phyloP scores from a whole-genome alignment of 1,140 invertebrate species.

The Ruditapes philippinarum region DNA sequence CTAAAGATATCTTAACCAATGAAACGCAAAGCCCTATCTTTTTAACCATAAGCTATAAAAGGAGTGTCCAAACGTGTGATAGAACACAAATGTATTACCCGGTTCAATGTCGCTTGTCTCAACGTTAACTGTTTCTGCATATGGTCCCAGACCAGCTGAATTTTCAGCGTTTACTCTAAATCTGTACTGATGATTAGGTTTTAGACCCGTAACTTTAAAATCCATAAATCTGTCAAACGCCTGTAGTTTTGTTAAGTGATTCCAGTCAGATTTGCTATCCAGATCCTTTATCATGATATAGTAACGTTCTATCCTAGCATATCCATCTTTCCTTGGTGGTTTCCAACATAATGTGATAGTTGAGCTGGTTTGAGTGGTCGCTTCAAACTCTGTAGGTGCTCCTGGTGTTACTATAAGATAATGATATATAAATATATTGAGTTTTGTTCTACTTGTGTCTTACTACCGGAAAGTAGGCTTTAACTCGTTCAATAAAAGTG shows the following conservation, averaged over 20 bases:
- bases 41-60: too few species aligned
- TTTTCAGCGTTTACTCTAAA: constrained; percentile 53
- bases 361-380: constrained; percentile 9
- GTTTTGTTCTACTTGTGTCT: too few species aligned
- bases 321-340: constrained; percentile 33
- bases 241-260: neutral
- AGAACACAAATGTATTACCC: neutral
- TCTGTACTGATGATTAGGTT: constrained; percentile 7
- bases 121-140: constrained; percentile 16
- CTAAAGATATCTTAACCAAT: too few species aligned
- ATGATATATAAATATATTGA: too few species aligned
- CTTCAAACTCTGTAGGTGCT: constrained; percentile 34
- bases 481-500: neutral
- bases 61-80: too few species aligned
- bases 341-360: constrained; percentile 51
- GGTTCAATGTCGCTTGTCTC: constrained; percentile 32
- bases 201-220: constrained; percentile 36
- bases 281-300: constrained; percentile 44
- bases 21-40: too few species aligned
- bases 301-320: constrained; percentile 30
- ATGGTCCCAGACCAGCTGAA: constrained; percentile 11
- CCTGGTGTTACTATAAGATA: constrained; percentile 16
- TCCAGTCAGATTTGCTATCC: constrained; percentile 1
- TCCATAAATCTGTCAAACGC: constrained; percentile 61
- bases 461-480: neutral